These are phyloP conservation scores for Tipula helvola DNA, from an alignment of 2,888 invertebrate genomes.

Conservation along the genomic window DNA sequence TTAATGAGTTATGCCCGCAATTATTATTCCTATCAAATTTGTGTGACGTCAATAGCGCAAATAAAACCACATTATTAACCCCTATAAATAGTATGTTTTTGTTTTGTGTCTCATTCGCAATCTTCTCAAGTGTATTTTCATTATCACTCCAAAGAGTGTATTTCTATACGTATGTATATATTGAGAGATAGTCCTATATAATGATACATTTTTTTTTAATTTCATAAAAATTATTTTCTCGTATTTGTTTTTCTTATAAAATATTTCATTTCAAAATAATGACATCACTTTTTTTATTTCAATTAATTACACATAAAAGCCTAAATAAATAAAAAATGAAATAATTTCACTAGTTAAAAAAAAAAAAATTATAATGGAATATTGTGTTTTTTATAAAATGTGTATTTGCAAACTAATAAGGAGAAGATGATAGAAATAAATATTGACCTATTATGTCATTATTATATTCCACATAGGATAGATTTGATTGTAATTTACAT, in stretches of 20 bases:
- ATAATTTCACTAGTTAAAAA: neutral
- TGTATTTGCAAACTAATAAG: neutral
- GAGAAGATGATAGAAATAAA: neutral
- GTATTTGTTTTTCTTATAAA: neutral
- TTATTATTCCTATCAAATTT: neutral
- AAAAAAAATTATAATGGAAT: too few species aligned
- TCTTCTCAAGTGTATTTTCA: neutral
- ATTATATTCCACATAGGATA: neutral
- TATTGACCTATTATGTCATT: neutral
- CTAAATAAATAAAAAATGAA: neutral
- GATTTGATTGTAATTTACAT: neutral
- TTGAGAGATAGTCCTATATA: neutral
- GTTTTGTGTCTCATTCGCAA: neutral
- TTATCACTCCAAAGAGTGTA: neutral
- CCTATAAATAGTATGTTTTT: neutral
- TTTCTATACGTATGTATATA: neutral
- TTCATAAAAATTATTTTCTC: neutral
- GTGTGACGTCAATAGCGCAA: neutral
- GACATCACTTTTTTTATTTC: neutral
- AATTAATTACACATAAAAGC: neutral
- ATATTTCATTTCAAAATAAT: neutral
- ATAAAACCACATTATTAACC: neutral
- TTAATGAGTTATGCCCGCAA: neutral
- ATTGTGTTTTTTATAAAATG: neutral
- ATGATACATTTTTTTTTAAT: neutral